phyloP scores from a whole-genome alignment of 2,797 vertebrate species.

The Alcedo quadribrachys region DNA sequence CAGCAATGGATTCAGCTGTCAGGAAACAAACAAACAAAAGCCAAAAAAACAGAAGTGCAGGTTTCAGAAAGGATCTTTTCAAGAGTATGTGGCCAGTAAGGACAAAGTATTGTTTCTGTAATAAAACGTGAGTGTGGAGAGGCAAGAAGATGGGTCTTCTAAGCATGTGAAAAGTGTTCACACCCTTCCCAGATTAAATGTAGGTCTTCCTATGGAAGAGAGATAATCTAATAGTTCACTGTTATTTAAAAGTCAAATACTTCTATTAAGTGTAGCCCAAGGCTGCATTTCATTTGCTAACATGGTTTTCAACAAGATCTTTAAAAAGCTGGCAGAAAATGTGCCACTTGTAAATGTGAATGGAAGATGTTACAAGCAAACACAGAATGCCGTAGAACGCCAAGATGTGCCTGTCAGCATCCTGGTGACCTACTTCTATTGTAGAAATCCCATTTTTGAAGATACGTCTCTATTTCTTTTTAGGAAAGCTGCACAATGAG shows the following conservation, averaged over 20 bases:
- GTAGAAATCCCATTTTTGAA: conserved; percentile 56
- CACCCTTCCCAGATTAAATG: neutral
- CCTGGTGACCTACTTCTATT: conserved; percentile 74
- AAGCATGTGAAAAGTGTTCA: neutral
- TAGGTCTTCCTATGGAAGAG: neutral
- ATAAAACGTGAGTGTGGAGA: accelerated
- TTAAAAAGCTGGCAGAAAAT: conserved; percentile 25
- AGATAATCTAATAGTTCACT: neutral
- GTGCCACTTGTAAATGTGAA: neutral
- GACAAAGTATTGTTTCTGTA: neutral
- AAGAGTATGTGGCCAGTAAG: neutral
- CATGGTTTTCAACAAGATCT: neutral
- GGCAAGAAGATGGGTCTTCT: neutral
- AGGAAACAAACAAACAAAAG: neutral
- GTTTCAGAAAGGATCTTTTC: neutral
- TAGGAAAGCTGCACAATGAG: conserved; percentile 35
- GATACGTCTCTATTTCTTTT: conserved; percentile 28
- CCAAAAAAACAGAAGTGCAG: neutral
- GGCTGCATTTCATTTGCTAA: neutral
- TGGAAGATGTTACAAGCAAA: conserved; percentile 30
- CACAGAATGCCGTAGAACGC: neutral
- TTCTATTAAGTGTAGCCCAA: neutral
- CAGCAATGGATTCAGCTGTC: neutral
- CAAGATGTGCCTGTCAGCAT: conserved; percentile 70
- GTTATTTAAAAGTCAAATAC: neutral